Conservation (phyloP, 2,797 vertebrate species). For the Heterohyrax brucei region DNA sequence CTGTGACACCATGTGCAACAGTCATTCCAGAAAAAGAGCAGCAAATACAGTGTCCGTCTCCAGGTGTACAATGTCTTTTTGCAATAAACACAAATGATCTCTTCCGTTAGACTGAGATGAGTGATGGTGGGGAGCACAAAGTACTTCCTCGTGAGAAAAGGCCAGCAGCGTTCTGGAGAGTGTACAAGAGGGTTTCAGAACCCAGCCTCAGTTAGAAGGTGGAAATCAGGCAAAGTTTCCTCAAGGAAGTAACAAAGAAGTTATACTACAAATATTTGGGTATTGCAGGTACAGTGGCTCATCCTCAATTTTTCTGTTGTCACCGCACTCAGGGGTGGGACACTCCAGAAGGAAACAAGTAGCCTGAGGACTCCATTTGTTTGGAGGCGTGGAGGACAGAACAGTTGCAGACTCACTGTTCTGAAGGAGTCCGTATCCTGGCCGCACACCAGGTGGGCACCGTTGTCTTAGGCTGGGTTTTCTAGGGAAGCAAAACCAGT, state of each 20-base stretch:
- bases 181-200: neutral
- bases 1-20: no score
- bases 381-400: neutral
- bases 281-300: neutral
- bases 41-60: neutral
- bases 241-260: slow-evolving; percentile 10
- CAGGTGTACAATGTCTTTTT: neutral
- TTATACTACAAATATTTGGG: neutral
- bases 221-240: neutral
- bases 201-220: neutral
- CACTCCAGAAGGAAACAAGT: neutral
- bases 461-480: no score
- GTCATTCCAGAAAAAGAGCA: neutral
- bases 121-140: neutral
- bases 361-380: neutral
- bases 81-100: neutral
- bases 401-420: neutral
- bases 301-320: neutral
- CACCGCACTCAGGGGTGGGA: neutral
- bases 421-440: neutral
- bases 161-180: neutral
- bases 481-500: no score
- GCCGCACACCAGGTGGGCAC: neutral
- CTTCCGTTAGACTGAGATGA: neutral
- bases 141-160: neutral